Evolutionary conservation across 2,797 vertebrate species (phyloP).

Genomic region (Eidolon dupreanum): DNA sequence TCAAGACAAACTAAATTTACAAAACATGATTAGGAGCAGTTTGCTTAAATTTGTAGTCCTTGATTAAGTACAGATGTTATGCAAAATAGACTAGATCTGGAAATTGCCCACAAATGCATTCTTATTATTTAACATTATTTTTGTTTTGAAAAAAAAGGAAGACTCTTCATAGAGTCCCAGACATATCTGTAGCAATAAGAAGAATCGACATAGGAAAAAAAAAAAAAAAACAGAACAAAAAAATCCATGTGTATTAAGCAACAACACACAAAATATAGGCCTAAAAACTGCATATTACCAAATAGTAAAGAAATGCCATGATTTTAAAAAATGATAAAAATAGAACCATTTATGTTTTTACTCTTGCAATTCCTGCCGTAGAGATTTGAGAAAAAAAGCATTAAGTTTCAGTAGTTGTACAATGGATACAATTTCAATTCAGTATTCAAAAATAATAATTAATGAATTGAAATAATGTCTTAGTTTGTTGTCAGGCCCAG

Average conservation of each 20-base stretch:
- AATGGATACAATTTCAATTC: background rate
- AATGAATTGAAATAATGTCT: background rate
- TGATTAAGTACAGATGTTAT: constrained; percentile 75
- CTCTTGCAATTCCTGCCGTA: background rate
- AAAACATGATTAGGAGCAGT: constrained; percentile 62
- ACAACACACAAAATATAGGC: background rate
- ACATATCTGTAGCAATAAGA: constrained; percentile 1
- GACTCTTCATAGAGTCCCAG: background rate
- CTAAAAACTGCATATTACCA: background rate
- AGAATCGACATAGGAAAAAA: background rate
- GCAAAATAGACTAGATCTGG: constrained; percentile 39
- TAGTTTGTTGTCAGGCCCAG: background rate
- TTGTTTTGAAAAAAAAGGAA: background rate
- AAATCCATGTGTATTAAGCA: background rate
- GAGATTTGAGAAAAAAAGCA: background rate
- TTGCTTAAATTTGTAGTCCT: constrained; percentile 59
- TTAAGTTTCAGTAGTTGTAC: background rate
- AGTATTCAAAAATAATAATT: background rate
- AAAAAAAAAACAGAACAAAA: background rate
- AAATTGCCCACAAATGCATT: constrained; percentile 43
- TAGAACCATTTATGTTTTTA: background rate
- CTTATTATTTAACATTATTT: constrained; percentile 46
- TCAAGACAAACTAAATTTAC: constrained; percentile 67
- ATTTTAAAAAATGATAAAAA: background rate
- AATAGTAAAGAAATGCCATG: background rate